These are phyloP conservation scores for Cariama cristata DNA, from an alignment of 2,113 vertebrate genomes.

Conservation along the genomic window DNA sequence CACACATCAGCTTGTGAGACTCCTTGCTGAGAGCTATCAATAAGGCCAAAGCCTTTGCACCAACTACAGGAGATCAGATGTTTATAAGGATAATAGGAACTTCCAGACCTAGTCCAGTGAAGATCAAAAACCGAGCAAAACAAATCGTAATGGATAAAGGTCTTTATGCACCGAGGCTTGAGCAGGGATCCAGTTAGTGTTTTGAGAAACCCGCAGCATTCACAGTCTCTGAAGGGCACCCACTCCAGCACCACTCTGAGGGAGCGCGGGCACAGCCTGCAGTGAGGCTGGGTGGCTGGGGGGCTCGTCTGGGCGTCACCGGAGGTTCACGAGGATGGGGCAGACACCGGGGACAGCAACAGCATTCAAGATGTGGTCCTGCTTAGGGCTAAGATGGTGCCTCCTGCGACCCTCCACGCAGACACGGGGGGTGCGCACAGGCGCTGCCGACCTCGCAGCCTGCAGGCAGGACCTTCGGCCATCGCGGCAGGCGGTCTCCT, in stretches of 20 bases:
- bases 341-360: not conserved
- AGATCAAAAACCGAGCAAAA: not conserved
- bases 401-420: fast-evolving
- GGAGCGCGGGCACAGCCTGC: fast-evolving
- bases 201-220: too few relatives aligned
- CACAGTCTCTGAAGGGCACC: not conserved
- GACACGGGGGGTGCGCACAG: fast-evolving
- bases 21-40: not conserved
- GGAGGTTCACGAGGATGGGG: not conserved
- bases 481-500: not conserved
- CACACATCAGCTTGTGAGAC: not conserved
- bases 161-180: not conserved
- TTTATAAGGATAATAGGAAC: not conserved
- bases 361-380: fast-evolving
- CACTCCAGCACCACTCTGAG: fast-evolving
- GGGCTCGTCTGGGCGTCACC: fast-evolving
- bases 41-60: not conserved
- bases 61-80: not conserved
- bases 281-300: fast-evolving
- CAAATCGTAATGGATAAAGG: fast-evolving
- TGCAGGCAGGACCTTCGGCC: not conserved
- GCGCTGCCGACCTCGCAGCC: not conserved
- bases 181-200: not conserved
- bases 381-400: fast-evolving
- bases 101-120: not conserved